These are phyloP conservation scores for Tinea semifulvella DNA, from an alignment of 2,888 invertebrate species.

Conservation along the genomic window DNA sequence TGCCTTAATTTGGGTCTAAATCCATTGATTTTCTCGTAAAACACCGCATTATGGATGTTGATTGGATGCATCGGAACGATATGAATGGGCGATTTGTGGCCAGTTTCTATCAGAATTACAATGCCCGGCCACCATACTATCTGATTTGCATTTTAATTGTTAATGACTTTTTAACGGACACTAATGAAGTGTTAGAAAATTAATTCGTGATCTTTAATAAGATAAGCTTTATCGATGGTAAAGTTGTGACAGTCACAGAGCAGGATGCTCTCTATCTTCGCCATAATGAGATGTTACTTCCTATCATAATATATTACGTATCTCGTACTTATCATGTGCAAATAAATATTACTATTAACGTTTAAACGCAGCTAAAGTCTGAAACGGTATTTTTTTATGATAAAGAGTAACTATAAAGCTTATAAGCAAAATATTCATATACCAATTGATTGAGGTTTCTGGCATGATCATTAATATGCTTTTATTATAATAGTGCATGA, in stretches of 20 bases:
- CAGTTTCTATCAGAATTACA: slow-evolving; percentile 26
- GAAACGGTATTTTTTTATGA: no score
- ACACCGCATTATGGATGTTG: slow-evolving; percentile 42
- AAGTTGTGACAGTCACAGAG: slow-evolving; percentile 26
- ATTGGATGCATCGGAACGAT: slow-evolving; percentile 35
- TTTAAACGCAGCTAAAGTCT: no score
- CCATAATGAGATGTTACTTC: slow-evolving; percentile 9
- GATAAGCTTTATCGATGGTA: slow-evolving; percentile 45
- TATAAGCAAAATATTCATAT: no score
- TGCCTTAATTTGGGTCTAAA: slow-evolving; percentile 27
- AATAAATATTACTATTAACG: no score
- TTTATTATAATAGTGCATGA: neutral
- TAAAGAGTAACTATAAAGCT: no score
- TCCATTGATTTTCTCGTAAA: slow-evolving; percentile 28
- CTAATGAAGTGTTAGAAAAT: slow-evolving; percentile 61
- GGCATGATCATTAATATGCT: no score
- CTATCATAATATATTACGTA: neutral
- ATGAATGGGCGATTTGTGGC: no score
- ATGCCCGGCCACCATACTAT: slow-evolving; percentile 44
- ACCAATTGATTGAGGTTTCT: no score
- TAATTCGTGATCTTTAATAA: slow-evolving; percentile 47
- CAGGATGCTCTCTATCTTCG: slow-evolving; percentile 9
- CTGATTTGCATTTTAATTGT: slow-evolving; percentile 58
- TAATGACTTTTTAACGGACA: slow-evolving; percentile 39
- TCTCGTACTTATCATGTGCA: neutral